Base-by-base conservation (phyloP, 2,113 vertebrate species). In the Austrofundulus limnaeus region DNA sequence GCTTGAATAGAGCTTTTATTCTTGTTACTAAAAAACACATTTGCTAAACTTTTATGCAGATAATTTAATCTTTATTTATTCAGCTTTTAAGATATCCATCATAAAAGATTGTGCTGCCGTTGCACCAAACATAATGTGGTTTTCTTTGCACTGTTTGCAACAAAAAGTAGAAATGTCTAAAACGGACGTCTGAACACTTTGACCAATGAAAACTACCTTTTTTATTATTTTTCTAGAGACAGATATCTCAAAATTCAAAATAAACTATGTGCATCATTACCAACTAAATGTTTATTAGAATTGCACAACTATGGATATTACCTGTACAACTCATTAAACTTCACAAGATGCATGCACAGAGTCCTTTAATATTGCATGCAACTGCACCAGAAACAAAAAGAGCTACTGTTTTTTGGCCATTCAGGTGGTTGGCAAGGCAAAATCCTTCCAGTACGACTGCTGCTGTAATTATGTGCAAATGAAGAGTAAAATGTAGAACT, bases 321-420 rank as follows among this genome's bases (percentile, higher is more conserved):
- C 37, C 46, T 53, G 39, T 24, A 66, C 11, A 72, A 39, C 13
- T 19, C 21, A 56, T 48, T 42, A 60, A 63, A 76, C 59, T 71
- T 66, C 41, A 57, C 50, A 59, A 61, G 73, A 64, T 69, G 73
- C 85, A 86, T 89, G 85, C 87, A 82, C 19, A 0, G 15, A 57
- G 15, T 24, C 24, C 24, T 48, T 39, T 46, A 15, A 50, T 34
- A 20, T 17, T 21, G 52, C 87, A 85, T 88, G 85, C 87, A 84
- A 45, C 41, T 68, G 69, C 61, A 66, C 61, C 61, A 79, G 46
- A 75, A 14, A 71, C 62, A 60, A 48, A 47, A 15, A 71, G n/a
- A 28, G 59, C 6, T 6, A 43, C 24, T 38, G 43, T 65, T 72
- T 39, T 38, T 72, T 70, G 48, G 66, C 58, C 61, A 78, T 76